phyloP scores from a whole-genome alignment of 2,113 vertebrate species.

The Phycodurus eques region DNA sequence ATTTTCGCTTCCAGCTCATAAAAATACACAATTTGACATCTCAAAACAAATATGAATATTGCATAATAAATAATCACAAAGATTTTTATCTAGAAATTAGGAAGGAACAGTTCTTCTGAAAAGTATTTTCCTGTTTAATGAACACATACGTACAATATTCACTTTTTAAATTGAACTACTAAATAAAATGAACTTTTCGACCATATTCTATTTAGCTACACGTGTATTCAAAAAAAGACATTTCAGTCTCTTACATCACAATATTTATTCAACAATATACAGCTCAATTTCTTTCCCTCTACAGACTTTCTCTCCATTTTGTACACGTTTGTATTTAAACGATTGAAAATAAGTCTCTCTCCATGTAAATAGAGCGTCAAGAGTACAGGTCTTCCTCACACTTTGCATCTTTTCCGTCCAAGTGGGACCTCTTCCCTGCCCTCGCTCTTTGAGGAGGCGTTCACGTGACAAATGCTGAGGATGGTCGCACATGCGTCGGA shows the following conservation, averaged over 20 bases:
- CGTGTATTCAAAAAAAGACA: neutral
- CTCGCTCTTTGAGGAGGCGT: slow-evolving; percentile 10
- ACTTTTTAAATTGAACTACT: neutral
- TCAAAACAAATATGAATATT: no score
- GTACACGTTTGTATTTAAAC: slow-evolving; percentile 94
- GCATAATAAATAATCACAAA: neutral
- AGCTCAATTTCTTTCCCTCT: slow-evolving; percentile 80
- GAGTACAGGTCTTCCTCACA: slow-evolving; percentile 86
- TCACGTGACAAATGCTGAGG: slow-evolving; percentile 15
- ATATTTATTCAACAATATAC: slow-evolving; percentile 97
- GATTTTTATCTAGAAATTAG: neutral
- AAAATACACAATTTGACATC: no score
- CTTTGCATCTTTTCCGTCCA: slow-evolving; percentile 73
- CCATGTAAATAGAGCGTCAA: slow-evolving; percentile 84
- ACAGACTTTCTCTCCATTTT: slow-evolving; percentile 80
- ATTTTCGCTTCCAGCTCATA: no score
- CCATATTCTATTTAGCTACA: neutral
- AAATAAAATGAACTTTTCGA: neutral
- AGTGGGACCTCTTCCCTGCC: slow-evolving; percentile 61
- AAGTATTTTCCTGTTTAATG: neutral
- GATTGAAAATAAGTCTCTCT: slow-evolving; percentile 93
- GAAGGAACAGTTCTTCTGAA: neutral
- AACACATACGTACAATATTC: no score
- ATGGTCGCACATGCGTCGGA: slow-evolving; percentile 19
- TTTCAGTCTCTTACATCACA: slow-evolving; percentile 76